These are phyloP conservation scores for Thereva nobilitata DNA, from an alignment of 2,888 invertebrate genomes.

Conservation along the genomic window DNA sequence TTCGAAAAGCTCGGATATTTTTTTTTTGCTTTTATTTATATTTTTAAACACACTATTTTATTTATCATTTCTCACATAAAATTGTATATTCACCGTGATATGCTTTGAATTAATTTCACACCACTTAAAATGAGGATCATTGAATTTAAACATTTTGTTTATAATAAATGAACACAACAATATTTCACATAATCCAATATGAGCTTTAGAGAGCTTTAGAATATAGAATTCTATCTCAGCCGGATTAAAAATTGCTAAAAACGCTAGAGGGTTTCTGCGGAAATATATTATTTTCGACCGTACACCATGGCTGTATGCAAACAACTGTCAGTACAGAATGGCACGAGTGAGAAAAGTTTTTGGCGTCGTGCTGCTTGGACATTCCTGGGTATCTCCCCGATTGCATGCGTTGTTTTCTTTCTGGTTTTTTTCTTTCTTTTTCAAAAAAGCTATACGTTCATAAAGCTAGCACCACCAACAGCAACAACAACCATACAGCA, in stretches of 20 bases:
- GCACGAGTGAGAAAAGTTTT: slow-evolving; percentile 4
- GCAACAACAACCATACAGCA: no score
- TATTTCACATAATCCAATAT: slow-evolving; percentile 18
- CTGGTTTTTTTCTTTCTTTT: neutral
- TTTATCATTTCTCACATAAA: neutral
- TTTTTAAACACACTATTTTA: no score
- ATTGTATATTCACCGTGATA: slow-evolving; percentile 12
- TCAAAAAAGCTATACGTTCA: no score
- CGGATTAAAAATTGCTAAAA: slow-evolving; percentile 12
- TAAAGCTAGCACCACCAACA: no score
- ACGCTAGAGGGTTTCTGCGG: neutral
- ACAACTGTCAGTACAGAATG: slow-evolving; percentile 32
- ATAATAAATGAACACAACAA: slow-evolving; percentile 5
- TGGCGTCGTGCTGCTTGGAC: slow-evolving; percentile 22
- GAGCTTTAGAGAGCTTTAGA: slow-evolving; percentile 19
- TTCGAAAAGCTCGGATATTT: no score
- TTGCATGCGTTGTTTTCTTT: slow-evolving; percentile 6
- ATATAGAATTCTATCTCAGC: slow-evolving; percentile 2
- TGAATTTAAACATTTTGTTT: no score
- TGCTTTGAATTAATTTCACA: slow-evolving; percentile 11
- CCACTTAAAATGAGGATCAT: no score
- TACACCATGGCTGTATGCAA: slow-evolving; percentile 32
- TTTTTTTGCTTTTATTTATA: no score
- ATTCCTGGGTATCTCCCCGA: slow-evolving; percentile 29
- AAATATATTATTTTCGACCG: slow-evolving; percentile 22